A percentile compares a stretch with the other conserved stretches of the same genome.
These are phyloP conservation scores for Saguinus imperator DNA, from an alignment of 2,113 vertebrate species.

Conservation along the genomic window DNA sequence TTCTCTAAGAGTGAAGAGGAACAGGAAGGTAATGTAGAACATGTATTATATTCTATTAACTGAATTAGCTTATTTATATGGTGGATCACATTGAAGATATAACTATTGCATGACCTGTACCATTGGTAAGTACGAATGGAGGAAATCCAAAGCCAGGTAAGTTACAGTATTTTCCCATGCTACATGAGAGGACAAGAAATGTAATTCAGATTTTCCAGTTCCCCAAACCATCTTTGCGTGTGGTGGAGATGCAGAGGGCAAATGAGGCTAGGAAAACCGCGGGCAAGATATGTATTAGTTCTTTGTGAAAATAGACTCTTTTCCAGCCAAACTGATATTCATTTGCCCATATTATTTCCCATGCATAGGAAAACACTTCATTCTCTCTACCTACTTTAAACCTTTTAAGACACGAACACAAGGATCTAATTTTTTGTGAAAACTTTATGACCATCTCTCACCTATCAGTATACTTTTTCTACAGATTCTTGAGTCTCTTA, in stretches of 20 bases:
- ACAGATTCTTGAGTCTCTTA: background rate
- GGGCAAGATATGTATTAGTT: no score
- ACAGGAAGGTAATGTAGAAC: background rate
- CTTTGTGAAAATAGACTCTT: background rate
- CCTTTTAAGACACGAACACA: background rate
- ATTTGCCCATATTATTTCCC: background rate
- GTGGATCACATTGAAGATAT: background rate
- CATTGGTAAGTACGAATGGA: background rate
- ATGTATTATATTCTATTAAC: rapidly evolving
- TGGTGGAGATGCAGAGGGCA: background rate
- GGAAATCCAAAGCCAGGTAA: background rate
- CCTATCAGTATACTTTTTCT: background rate
- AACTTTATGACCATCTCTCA: background rate
- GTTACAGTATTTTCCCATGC: background rate
- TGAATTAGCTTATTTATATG: background rate
- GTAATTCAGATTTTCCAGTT: background rate
- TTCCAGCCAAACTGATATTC: background rate
- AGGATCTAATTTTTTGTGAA: background rate
- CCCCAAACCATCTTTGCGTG: background rate
- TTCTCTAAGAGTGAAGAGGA: background rate
- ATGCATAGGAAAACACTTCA: rapidly evolving
- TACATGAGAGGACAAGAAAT: background rate
- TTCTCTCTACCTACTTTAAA: background rate
- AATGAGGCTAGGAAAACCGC: rapidly evolving
- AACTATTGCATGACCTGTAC: background rate